These are phyloP conservation scores for Drosophila gaucha DNA, from an alignment of 2,888 invertebrate genomes.

Conservation along the genomic window DNA sequence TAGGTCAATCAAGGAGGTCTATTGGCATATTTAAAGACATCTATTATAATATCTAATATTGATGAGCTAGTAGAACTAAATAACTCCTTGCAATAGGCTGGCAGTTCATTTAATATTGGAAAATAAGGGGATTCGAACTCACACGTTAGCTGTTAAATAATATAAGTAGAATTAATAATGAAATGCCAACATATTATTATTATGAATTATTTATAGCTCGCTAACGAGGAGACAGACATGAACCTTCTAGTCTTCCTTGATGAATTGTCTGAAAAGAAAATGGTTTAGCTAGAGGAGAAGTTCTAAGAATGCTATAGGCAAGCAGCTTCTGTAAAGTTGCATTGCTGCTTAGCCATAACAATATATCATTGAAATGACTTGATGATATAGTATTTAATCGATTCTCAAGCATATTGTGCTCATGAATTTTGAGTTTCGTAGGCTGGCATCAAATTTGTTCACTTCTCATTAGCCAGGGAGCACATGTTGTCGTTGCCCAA, in stretches of 20 bases:
- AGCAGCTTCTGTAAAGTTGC: background rate
- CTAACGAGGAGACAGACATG: background rate
- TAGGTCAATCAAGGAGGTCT: background rate
- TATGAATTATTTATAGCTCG: background rate
- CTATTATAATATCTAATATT: slow-evolving; percentile 20
- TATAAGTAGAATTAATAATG: slow-evolving; percentile 1
- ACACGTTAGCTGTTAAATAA: slow-evolving; percentile 4
- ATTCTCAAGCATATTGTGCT: slow-evolving; percentile 19
- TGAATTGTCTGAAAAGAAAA: too few species aligned
- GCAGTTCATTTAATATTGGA: background rate
- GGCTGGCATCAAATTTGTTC: slow-evolving; percentile 7
- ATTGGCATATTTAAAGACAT: slow-evolving; percentile 8
- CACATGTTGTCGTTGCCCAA: slow-evolving; percentile 31
- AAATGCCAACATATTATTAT: background rate
- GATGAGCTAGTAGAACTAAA: background rate
- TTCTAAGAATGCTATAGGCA: too few species aligned
- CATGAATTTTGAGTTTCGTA: slow-evolving; percentile 1
- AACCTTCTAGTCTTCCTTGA: background rate
- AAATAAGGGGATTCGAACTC: background rate
- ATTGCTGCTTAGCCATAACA: background rate
- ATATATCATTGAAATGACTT: slow-evolving; percentile 22
- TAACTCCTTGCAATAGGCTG: background rate
- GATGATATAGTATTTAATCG: slow-evolving; percentile 23
- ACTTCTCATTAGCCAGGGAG: slow-evolving; percentile 41
- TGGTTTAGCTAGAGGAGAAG: too few species aligned